phyloP scores from a whole-genome alignment of 2,113 vertebrate genomes.

The Callionymus lyra region DNA sequence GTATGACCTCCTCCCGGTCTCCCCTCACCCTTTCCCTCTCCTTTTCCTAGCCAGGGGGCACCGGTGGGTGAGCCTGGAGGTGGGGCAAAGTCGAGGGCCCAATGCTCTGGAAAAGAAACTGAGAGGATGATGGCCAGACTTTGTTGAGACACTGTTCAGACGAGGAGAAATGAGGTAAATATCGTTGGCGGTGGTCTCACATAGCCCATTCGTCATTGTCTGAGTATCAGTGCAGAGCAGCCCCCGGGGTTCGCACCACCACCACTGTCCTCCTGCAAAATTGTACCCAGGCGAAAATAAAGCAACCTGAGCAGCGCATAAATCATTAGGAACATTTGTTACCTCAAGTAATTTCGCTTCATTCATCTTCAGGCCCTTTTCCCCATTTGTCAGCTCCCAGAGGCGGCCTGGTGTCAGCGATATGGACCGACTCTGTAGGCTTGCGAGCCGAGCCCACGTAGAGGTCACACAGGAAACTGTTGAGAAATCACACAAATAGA shows the following conservation, averaged over 20 bases:
- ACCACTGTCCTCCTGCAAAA: constrained; percentile 57
- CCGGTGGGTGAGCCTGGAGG: constrained; percentile 30
- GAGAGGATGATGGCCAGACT: constrained; percentile 34
- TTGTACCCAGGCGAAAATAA: constrained; percentile 55
- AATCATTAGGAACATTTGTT: constrained; percentile 71
- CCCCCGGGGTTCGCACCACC: constrained; percentile 33
- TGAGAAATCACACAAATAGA: too few relatives aligned
- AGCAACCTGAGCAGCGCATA: constrained; percentile 68
- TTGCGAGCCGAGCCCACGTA: too few relatives aligned
- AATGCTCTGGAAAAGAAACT: constrained; percentile 11
- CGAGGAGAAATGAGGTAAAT: constrained; percentile 57
- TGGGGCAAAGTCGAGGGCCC: constrained; percentile 4
- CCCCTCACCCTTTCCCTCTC: constrained; percentile 34
- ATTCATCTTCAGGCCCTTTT: constrained; percentile 62
- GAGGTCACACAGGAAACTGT: too few relatives aligned
- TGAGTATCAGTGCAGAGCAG: constrained; percentile 42
- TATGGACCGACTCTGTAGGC: constrained; percentile 11
- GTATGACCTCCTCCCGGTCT: constrained; percentile 54
- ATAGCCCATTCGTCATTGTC: constrained; percentile 60
- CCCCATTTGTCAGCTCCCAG: constrained; percentile 58
- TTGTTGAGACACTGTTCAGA: constrained; percentile 47
- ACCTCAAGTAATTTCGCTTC: constrained; percentile 62
- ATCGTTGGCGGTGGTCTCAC: constrained; percentile 63
- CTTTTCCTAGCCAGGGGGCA: constrained; percentile 35
- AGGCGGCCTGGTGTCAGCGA: constrained; percentile 43